Percentiles rank a stretch among this genome's conserved stretches.
phyloP scores from a whole-genome alignment of 2,797 vertebrate species.

The Nyctalus aviator region DNA sequence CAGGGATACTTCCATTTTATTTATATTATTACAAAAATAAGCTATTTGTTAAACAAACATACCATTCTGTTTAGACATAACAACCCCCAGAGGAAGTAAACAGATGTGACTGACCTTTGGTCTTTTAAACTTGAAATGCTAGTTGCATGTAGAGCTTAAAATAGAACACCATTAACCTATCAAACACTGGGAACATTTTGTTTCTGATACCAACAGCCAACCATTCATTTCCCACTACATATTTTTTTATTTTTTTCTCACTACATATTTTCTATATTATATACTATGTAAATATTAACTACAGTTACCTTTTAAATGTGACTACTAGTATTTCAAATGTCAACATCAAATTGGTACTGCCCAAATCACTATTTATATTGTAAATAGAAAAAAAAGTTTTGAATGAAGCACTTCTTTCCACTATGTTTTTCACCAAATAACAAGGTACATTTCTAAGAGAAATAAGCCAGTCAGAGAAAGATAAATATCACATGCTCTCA shows the following conservation, averaged over 20 bases:
- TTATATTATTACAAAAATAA: constrained; percentile 38
- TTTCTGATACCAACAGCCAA: constrained; percentile 58
- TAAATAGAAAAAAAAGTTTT: background rate
- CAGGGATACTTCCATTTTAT: constrained; percentile 6
- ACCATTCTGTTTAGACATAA: background rate
- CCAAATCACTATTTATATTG: background rate
- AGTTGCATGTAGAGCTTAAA: background rate
- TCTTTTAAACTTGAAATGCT: background rate
- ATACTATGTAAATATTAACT: background rate
- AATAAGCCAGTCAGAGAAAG: too few species aligned
- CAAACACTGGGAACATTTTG: constrained; percentile 9
- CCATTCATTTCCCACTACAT: background rate
- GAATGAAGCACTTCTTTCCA: constrained; percentile 36
- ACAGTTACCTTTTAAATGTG: constrained; percentile 4
- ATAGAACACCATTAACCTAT: background rate
- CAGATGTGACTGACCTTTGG: background rate
- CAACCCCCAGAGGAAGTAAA: background rate
- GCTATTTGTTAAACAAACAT: constrained; percentile 47
- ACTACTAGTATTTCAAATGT: background rate
- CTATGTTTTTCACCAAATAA: constrained; percentile 52
- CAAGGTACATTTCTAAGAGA: background rate
- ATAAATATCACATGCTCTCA: too few species aligned
- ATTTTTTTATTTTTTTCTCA: background rate
- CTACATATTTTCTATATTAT: background rate
- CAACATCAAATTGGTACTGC: constrained; percentile 5